phyloP scores from a whole-genome alignment of 37 sponge, comb jelly and placozoan species.

The Halisarca cf. caerulea region DNA sequence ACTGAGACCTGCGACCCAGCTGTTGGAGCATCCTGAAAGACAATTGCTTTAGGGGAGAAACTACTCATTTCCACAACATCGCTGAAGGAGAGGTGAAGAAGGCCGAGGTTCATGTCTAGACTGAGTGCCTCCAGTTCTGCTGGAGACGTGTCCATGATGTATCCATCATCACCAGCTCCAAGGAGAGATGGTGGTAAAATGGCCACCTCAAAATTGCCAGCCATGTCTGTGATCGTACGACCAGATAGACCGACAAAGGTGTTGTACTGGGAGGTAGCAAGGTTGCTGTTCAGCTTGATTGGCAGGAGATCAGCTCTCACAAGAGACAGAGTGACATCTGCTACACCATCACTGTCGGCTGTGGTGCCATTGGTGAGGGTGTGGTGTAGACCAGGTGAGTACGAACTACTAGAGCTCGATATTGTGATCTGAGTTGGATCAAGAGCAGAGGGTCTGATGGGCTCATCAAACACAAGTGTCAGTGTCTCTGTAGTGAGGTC shows the following conservation, averaged over 20 bases:
- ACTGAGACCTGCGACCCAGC: conserved; percentile 48
- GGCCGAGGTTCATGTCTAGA: conserved; percentile 76
- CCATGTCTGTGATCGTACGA: conserved; percentile 72
- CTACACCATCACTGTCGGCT: conserved; percentile 46
- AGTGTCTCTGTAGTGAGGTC: conserved; percentile 65
- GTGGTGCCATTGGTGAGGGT: conserved; percentile 53
- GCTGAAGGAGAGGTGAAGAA: conserved; percentile 70
- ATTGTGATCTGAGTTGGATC: conserved; percentile 67
- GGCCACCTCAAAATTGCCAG: conserved; percentile 55
- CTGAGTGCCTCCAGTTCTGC: conserved; percentile 54
- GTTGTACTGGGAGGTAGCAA: conserved; percentile 38
- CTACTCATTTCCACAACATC: conserved; percentile 63
- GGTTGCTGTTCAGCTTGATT: conserved; percentile 56
- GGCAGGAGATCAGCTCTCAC: conserved; percentile 45
- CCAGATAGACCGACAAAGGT: conserved; percentile 64
- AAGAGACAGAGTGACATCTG: conserved; percentile 33
- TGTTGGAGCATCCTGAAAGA: conserved; percentile 64
- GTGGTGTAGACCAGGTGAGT: neutral
- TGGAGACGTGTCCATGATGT: conserved; percentile 37
- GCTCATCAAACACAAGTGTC: conserved; percentile 76
- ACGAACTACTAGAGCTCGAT: conserved; percentile 20
- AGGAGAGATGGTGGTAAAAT: conserved; percentile 15
- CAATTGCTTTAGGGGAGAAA: conserved; percentile 36
- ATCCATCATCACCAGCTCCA: neutral
- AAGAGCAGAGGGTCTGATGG: conserved; percentile 69